Base-by-base conservation (phyloP, 2,888 invertebrate species). In the Isotomurus palustris region DNA sequence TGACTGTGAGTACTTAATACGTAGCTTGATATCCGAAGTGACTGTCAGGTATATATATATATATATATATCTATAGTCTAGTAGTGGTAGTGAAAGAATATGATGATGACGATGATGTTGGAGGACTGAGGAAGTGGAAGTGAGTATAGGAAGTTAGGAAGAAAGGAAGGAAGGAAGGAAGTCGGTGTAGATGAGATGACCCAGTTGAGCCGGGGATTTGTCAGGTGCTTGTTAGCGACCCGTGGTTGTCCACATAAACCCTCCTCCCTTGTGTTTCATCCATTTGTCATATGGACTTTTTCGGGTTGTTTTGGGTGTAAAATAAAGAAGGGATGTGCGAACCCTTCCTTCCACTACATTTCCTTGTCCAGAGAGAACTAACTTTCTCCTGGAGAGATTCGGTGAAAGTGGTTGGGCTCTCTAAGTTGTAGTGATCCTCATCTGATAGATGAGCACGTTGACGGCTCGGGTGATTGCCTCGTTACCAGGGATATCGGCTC, bases 401-500 rank as follows among this genome's bases (percentile, higher is more conserved):
- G 48, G 56, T 43, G 43, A 44, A 49, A 41, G 54, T 21, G 49
- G 54, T 44, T 44, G 38, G 14, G n/a, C n/a, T n/a, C n/a, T n/a
- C n/a, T n/a, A n/a, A n/a, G 21, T 52, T 25, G 32, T 38, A 44
- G 52, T 43, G 48, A 58, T 53, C 58, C 53, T 58, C 49, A 61
- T 60, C 66, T 70, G 70, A 70, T 70, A 69, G 70, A 70, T 70
- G 70, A 68, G 68, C 60, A 60, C 58, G 70, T 70, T 70, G 70
- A 70, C 70, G 70, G 68, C 59, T 66, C 53, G 65, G 70, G 70
- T 70, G 68, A 70, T 70, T 70, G 70, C 70, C 70, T 70, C 70
- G 70, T 70, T 70, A 70, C 70, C 65, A 62, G 62, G 70, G 70
- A 70, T 70, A 68, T 70, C 65, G 65, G 69, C 67, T 70, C 67